phyloP scores from a whole-genome alignment of 1,140 invertebrate species.

The Drosophila nikananu region DNA sequence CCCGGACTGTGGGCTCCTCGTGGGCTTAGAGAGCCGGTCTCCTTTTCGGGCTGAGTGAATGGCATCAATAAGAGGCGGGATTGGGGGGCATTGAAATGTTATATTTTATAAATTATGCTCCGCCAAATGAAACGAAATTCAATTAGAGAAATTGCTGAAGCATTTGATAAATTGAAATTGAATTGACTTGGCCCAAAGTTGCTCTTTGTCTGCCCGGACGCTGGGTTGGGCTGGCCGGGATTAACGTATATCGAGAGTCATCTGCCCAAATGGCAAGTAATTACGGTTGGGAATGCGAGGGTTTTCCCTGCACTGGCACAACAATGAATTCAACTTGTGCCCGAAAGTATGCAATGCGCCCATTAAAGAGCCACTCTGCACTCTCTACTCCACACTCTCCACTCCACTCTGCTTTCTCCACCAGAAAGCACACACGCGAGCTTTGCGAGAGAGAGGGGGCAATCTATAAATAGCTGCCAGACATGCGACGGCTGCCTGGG shows the following conservation, averaged over 20 bases:
- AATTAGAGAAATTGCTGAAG: conserved; percentile 77
- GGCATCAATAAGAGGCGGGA: conserved; percentile 53
- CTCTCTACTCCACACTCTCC: conserved; percentile 7
- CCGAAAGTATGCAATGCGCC: conserved; percentile 61
- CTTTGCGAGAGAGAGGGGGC: conserved; percentile 25
- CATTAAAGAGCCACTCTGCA: conserved; percentile 54
- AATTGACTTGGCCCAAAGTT: conserved; percentile 55
- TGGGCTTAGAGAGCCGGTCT: conserved; percentile 49
- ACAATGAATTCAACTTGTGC: conserved; percentile 23
- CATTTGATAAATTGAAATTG: conserved; percentile 77
- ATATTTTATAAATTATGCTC: conserved; percentile 69
- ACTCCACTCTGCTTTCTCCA: not conserved
- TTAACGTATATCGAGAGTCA: conserved; percentile 48
- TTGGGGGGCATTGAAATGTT: conserved; percentile 70
- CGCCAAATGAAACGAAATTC: conserved; percentile 68
- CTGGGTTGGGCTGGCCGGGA: conserved; percentile 3
- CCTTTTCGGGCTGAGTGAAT: conserved; percentile 54
- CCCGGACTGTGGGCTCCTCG: not conserved
- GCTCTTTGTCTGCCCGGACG: conserved; percentile 22
- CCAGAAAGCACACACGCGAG: conserved; percentile 52
- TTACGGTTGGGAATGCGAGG: conserved; percentile 9
- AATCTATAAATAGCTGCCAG: conserved; percentile 70
- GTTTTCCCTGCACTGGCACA: conserved; percentile 21
- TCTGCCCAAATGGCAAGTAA: conserved; percentile 45
- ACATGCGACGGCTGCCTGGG: conserved; percentile 58